Base-by-base conservation (phyloP, 2,888 invertebrate species). In the Theristus sp. region DNA sequence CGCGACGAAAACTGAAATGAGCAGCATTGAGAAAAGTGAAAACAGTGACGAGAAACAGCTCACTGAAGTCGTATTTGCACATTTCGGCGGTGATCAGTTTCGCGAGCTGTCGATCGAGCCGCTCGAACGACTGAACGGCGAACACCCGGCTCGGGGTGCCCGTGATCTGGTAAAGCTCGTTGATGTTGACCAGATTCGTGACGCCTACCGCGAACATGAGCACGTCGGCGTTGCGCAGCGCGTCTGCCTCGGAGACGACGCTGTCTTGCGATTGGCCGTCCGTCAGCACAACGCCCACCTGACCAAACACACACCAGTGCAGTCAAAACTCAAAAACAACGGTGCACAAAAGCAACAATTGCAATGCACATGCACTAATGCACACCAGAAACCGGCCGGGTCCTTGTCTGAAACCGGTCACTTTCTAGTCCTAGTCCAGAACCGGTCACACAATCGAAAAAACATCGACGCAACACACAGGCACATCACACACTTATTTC, bases 201-300 rank as follows among this genome's bases (percentile, higher is more conserved):
- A 76, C 71, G 2, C 75, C 75, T 1, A 76, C 72, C 1, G 74
- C 73, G 62, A 72, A 72, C 62, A 75, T 68, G 61, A 70, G 69
- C 29, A 75, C 71, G 26, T 74, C 54, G 28, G 27, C 28, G 28
- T 54, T 28, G 54, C 54, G 54, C 27, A 54, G 27, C 13, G 26
- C 26, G 6, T 54, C 28, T 6, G 54, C 54, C 28, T 13, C 3
- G 10, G 13, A 24, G 27, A 22, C 28, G 26, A 54, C 54, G 17
- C 13, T 27, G 27, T 54, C 54, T 22, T 68, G 73, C 30, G 74
- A 74, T 56, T 71, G 69, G 22, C 75, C 76, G 61, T 76, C 75
- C 1, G 75, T 75, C 28, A 76, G 69, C 3, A 76, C 73, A 26
- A 76, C 67, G 10, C 70, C 73, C 0, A 74, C n/a, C n/a, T n/a